A percentile compares a stretch with the other conserved stretches of the same genome.
Conservation (phyloP, 2,797 vertebrate species). For the Meriones psammophilus region DNA sequence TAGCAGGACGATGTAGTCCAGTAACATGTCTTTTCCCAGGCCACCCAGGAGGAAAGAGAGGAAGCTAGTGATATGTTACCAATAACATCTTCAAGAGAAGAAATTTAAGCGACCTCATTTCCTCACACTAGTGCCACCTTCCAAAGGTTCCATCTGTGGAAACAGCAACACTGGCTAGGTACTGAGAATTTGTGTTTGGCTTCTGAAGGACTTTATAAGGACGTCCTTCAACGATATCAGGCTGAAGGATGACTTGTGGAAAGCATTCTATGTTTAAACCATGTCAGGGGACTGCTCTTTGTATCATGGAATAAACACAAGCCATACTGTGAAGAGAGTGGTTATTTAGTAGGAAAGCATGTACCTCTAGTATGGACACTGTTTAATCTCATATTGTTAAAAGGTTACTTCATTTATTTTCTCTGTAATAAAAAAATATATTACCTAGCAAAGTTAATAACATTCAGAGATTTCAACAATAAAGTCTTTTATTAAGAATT, state of each 20-base stretch:
- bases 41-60: background rate
- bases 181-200: background rate
- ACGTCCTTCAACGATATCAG: background rate
- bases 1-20: background rate
- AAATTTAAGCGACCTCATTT: background rate
- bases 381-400: background rate
- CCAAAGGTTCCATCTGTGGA: background rate
- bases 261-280: background rate
- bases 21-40: no score
- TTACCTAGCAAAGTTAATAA: background rate
- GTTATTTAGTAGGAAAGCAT: background rate
- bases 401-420: background rate
- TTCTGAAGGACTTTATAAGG: background rate
- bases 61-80: background rate
- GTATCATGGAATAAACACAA: background rate
- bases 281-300: background rate
- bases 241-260: background rate
- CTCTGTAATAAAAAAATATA: background rate
- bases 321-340: fast-evolving
- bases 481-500: background rate
- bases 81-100: no score
- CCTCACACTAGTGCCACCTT: background rate
- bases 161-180: background rate
- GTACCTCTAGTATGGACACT: background rate
- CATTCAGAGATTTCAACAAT: background rate